A percentile compares a stretch with the other conserved stretches of the same genome.
Conservation (phyloP, 2,113 vertebrate species). For the Coptodon bakossiorum region DNA sequence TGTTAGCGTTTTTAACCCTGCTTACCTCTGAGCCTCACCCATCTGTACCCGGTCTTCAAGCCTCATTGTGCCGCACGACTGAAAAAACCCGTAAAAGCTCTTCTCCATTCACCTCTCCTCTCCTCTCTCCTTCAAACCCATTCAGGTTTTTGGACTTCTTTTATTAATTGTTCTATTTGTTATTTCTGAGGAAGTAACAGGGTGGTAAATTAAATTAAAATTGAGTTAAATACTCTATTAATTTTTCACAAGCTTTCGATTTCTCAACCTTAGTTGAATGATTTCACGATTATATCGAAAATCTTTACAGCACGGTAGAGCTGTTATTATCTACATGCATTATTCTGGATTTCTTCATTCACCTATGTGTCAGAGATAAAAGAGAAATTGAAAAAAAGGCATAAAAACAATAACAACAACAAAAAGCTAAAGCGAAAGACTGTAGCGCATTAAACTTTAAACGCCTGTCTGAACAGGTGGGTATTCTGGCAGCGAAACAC, state of each 20-base stretch:
- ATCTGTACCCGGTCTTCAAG: conserved; percentile 19
- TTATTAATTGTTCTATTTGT: not conserved
- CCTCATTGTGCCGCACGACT: conserved; percentile 65
- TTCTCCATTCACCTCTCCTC: conserved; percentile 15
- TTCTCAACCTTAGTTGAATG: fast-evolving
- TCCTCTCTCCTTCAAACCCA: not conserved
- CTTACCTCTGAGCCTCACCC: conserved; percentile 33
- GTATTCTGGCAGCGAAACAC: conserved; percentile 17
- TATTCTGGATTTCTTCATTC: not conserved
- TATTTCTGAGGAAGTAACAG: not conserved
- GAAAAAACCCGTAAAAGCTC: conserved; percentile 42
- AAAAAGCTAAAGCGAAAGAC: not conserved
- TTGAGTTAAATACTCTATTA: not conserved
- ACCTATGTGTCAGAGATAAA: not conserved
- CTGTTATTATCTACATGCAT: not conserved
- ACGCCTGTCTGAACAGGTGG: conserved; percentile 48
- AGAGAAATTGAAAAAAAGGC: not conserved
- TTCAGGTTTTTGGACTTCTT: not conserved
- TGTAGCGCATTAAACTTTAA: conserved; percentile 34
- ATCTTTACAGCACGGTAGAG: not conserved
- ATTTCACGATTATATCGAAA: not conserved
- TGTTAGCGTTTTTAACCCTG: conserved; percentile 48
- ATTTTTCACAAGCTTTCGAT: not conserved
- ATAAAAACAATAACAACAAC: not conserved
- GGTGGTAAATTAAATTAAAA: not conserved